Conservation (phyloP, 2,888 invertebrate genomes). For the Agrochola lota region DNA sequence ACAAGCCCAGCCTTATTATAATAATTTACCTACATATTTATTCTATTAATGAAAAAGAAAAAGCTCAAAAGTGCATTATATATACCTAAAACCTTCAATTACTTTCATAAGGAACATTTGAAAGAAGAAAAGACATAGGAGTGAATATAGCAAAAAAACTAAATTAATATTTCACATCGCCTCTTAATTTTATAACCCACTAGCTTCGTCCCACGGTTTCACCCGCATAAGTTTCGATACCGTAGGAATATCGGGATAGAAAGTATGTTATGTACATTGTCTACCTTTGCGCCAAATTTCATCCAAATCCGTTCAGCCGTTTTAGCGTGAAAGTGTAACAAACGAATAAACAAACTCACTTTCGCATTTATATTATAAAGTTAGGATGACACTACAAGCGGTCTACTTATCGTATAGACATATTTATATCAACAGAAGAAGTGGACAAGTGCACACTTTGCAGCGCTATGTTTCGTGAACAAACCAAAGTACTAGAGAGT, state of each 20-base stretch:
- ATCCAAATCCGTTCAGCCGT: no score
- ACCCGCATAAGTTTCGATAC: no score
- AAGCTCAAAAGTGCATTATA: neutral
- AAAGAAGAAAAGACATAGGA: neutral
- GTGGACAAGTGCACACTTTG: neutral
- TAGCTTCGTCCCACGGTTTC: no score
- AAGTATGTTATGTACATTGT: no score
- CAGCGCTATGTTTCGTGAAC: constrained; percentile 7
- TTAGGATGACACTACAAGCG: no score
- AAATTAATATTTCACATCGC: neutral
- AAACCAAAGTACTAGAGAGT: constrained; percentile 19
- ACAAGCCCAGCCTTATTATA: neutral
- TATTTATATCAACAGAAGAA: neutral
- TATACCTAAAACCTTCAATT: no score
- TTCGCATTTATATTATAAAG: no score
- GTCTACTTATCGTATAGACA: neutral
- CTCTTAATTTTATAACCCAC: neutral
- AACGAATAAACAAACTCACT: no score
- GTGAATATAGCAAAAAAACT: neutral
- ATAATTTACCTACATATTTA: neutral
- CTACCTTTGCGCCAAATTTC: no score
- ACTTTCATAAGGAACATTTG: neutral
- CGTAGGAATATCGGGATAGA: no score
- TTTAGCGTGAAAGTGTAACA: no score
- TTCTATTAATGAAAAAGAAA: neutral